phyloP scores from a whole-genome alignment of 1,140 invertebrate genomes.

The Drosophila orosa region DNA sequence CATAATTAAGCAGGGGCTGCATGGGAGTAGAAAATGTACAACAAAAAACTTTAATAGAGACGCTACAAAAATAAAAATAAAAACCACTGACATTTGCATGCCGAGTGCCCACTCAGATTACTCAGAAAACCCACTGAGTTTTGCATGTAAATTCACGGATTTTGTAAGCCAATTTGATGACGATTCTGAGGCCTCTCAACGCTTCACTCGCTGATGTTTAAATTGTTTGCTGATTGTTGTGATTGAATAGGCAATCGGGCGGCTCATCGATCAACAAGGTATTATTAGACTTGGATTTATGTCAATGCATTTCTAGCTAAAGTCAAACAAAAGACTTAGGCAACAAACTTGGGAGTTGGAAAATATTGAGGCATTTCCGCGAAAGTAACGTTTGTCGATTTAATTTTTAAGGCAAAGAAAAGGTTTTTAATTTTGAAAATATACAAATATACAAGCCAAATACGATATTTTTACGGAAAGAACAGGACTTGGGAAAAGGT shows the following conservation, averaged over 20 bases:
- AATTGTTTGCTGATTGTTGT: constrained; percentile 24
- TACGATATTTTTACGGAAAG: not conserved
- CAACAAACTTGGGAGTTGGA: constrained; percentile 58
- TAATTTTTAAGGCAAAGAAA: too few species aligned
- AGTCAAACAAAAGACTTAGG: constrained; percentile 67
- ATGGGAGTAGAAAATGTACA: not conserved
- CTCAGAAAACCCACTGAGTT: constrained; percentile 64
- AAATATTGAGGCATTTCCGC: not conserved
- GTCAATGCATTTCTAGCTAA: constrained; percentile 34
- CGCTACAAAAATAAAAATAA: constrained; percentile 26
- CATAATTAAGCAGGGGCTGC: constrained; percentile 62
- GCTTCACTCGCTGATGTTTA: constrained; percentile 19
- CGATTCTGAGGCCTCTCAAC: constrained; percentile 13
- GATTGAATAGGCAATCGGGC: constrained; percentile 35
- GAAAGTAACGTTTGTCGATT: not conserved
- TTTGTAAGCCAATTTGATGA: constrained; percentile 26
- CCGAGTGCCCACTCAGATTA: constrained; percentile 54
- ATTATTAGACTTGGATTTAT: constrained; percentile 59
- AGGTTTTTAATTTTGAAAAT: too few species aligned
- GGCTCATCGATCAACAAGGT: constrained; percentile 20
- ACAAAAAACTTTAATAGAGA: constrained; percentile 10
- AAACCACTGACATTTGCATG: constrained; percentile 74
- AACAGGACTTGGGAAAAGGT: too few species aligned
- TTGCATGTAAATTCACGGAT: constrained; percentile 57
- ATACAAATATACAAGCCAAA: too few species aligned